Evolutionary conservation across 2,888 invertebrate species (phyloP), one percentile per base, ranked within the genome.

Genomic region (Phytoseiulus persimilis): DNA sequence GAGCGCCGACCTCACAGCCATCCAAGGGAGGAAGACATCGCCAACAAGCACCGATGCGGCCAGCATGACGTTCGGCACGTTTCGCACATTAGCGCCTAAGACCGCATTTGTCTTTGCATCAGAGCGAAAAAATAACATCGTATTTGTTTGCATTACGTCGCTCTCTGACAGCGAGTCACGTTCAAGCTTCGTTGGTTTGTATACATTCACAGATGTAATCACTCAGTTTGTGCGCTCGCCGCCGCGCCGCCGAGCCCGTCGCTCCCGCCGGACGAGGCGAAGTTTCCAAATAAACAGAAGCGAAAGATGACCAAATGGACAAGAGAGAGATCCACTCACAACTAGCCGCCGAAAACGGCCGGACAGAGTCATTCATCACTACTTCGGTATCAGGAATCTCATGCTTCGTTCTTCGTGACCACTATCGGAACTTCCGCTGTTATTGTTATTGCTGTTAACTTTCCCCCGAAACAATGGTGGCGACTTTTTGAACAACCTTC

Each of bases 51-150:
- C 5, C 5, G 65, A 65, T 65, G 14, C 65, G 65, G 18, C 65
- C 65, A 65, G 65, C 65, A 65, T 65, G 65, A 65, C 65, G 65
- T 65, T 65, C 65, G 65, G 65, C 65, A 65, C 65, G 65, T 65
- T 65, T 65, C 65, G 65, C 65, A 65, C 65, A 65, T 65, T 65
- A 65, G 65, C 65, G 65, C 65, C 65, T 65, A 65, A 65, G 65
- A 65, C 5, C 65, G 65, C 65, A 65, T 65, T 65, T 28, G 65
- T 65, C 65, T 65, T 65, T 28, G 65, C 65, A 65, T 65, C 65
- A 23, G 65, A 65, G 65, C 65, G 65, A 65, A 65, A 65, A 65
- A 65, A 65, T 6, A 65, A 65, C 65, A 65, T 65, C 65, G 65
- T 65, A 65, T 65, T 65, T 65, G 65, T 65, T 65, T 23, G 65